Evolutionary conservation across 1,140 invertebrate genomes (phyloP).

Genomic region (Lanistes nyassanus): DNA sequence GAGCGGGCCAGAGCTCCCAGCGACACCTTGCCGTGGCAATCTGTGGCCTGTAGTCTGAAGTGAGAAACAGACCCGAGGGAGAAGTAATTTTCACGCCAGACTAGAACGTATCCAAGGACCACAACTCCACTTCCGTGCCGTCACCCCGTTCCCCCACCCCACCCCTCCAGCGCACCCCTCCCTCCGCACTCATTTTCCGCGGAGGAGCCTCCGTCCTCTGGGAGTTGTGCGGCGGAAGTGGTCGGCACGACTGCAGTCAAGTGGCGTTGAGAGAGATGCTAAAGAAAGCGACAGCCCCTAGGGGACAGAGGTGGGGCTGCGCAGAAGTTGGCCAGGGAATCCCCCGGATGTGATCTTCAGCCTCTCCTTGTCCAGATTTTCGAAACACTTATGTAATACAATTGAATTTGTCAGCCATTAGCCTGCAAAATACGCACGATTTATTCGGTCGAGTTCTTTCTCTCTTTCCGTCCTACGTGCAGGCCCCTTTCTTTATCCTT

Average conservation of each 20-base stretch:
- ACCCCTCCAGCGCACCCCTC: too few species aligned
- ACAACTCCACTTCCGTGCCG: not conserved
- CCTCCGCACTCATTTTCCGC: constrained; percentile 9
- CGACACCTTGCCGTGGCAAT: not conserved
- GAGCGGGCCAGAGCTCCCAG: not conserved
- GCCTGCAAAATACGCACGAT: not conserved
- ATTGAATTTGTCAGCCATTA: not conserved
- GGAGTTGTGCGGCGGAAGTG: constrained; percentile 18
- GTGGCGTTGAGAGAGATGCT: not conserved
- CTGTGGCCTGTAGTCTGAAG: not conserved
- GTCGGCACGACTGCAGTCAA: constrained; percentile 18
- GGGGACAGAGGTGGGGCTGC: not conserved
- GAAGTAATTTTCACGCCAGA: constrained; percentile 11
- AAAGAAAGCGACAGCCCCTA: not conserved
- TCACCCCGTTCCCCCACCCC: too few species aligned
- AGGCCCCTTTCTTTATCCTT: too few species aligned
- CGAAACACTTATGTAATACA: too few species aligned
- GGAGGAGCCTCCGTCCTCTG: not conserved
- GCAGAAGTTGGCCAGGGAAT: too few species aligned
- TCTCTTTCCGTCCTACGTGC: not conserved
- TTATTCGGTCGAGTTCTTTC: not conserved
- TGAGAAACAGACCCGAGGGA: constrained; percentile 18
- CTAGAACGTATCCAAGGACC: constrained; percentile 7
- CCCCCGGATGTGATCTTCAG: too few species aligned
- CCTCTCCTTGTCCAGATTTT: too few species aligned